Evolutionary conservation across 1,140 invertebrate species (phyloP).

Genomic region (Heliothis subflexa): DNA sequence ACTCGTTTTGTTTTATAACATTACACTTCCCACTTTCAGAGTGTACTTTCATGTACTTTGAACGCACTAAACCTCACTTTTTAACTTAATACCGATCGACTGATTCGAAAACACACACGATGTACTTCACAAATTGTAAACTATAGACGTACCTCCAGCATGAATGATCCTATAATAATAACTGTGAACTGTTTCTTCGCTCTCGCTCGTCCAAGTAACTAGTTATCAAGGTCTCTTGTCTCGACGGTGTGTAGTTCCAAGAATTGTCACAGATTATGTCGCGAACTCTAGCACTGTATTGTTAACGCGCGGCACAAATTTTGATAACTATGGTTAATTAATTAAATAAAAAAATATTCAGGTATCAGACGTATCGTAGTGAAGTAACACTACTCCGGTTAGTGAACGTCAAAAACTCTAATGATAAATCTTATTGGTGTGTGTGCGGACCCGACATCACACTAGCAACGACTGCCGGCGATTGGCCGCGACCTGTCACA

Average conservation of each 20-base stretch:
- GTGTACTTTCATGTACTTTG: conserved; percentile 67
- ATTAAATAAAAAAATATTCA: conserved; percentile 35
- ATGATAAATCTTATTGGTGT: conserved; percentile 63
- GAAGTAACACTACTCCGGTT: conserved; percentile 52
- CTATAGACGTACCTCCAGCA: conserved; percentile 85
- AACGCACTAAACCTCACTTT: conserved; percentile 75
- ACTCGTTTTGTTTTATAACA: conserved; percentile 63
- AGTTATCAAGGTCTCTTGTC: conserved; percentile 86
- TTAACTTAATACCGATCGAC: conserved; percentile 45
- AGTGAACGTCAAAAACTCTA: conserved; percentile 66
- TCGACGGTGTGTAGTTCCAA: conserved; percentile 80
- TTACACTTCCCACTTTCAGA: conserved; percentile 68
- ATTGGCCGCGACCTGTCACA: conserved; percentile 73
- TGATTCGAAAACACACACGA: conserved; percentile 69
- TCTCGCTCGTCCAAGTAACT: conserved; percentile 82
- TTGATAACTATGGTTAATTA: conserved; percentile 53
- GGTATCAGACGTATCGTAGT: conserved; percentile 40
- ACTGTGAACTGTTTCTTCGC: conserved; percentile 85
- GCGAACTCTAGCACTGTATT: conserved; percentile 60
- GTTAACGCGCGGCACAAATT: conserved; percentile 18
- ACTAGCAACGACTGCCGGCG: conserved; percentile 60
- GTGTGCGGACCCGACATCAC: conserved; percentile 60
- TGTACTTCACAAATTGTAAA: conserved; percentile 74
- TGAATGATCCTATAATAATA: conserved; percentile 86
- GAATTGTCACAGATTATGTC: conserved; percentile 80